Evolutionary conservation across 2,113 vertebrate species (phyloP).

Genomic region (Xyliphius kryptos): DNA sequence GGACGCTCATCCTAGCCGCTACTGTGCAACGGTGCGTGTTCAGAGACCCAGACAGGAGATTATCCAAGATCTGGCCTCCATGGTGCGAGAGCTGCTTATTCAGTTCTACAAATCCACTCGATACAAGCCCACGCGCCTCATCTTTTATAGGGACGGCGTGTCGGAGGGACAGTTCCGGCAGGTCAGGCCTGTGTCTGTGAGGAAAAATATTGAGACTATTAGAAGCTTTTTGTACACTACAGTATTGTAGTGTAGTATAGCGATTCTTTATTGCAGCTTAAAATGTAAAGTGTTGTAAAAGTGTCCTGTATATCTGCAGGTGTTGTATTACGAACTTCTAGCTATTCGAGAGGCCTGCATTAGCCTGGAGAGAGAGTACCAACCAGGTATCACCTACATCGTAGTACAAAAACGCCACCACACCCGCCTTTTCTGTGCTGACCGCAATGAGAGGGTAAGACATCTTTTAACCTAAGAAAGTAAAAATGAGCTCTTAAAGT

Average conservation of each 20-base stretch:
- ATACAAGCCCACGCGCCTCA: conserved; percentile 93
- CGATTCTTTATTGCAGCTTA: too few relatives aligned
- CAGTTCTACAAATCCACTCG: conserved; percentile 97
- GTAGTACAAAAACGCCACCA: too few relatives aligned
- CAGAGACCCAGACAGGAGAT: conserved; percentile 91
- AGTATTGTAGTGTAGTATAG: too few relatives aligned
- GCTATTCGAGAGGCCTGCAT: conserved; percentile 96
- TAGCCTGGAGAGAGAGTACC: conserved; percentile 93
- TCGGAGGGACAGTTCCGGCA: conserved; percentile 95
- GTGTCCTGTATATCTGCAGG: conserved; percentile 66
- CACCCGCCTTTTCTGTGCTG: conserved; percentile 91
- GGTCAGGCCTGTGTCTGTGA: conserved; percentile 52
- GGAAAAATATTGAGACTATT: too few relatives aligned
- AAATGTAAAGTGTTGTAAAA: too few relatives aligned
- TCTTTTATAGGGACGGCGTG: conserved; percentile 85
- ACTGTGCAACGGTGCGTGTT: too few relatives aligned
- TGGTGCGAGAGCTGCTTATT: conserved; percentile 97
- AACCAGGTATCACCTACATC: too few relatives aligned
- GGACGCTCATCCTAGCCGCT: too few relatives aligned
- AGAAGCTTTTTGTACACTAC: background rate
- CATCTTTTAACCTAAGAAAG: too few relatives aligned
- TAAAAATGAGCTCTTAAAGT: too few relatives aligned
- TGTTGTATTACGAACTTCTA: conserved; percentile 95
- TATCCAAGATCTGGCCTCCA: conserved; percentile 90
- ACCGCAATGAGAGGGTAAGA: conserved; percentile 89